Evolutionary conservation across 2,797 vertebrate genomes (phyloP).

Genomic region (Ctenosaura bakeri): DNA sequence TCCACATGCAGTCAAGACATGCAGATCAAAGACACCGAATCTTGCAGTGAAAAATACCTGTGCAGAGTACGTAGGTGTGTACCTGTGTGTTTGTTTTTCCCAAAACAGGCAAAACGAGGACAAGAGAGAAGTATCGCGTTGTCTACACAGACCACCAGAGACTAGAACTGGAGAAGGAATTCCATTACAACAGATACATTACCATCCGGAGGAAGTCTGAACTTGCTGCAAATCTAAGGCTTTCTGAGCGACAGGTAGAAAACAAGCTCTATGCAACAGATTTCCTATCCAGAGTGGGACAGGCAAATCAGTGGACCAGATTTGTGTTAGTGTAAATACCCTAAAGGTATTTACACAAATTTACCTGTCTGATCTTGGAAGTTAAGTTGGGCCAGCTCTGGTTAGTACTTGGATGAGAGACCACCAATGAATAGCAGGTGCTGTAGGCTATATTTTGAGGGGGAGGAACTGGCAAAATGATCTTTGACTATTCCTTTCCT

Average conservation of each 20-base stretch:
- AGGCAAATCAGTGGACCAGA: neutral
- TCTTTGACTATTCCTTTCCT: too few species aligned
- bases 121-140: conserved; percentile 97
- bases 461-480: too few species aligned
- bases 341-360: too few species aligned
- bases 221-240: conserved; percentile 92
- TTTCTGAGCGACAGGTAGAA: conserved; percentile 97
- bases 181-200: conserved; percentile 98
- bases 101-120: conserved; percentile 94
- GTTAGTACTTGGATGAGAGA: too few species aligned
- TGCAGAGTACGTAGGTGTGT: neutral
- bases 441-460: neutral
- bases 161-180: conserved; percentile 98
- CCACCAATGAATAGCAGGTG: neutral
- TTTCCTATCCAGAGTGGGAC: conserved; percentile 30
- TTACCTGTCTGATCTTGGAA: too few species aligned
- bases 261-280: conserved; percentile 54
- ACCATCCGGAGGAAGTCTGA: conserved; percentile 97
- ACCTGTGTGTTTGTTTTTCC: conserved; percentile 64
- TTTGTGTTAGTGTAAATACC: neutral
- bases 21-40: neutral
- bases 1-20: neutral
- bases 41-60: conserved; percentile 35
- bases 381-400: too few species aligned
- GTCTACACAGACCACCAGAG: conserved; percentile 98